These are phyloP conservation scores for Strigamia maritima DNA, from an alignment of 2,888 invertebrate species.

Conservation along the genomic window DNA sequence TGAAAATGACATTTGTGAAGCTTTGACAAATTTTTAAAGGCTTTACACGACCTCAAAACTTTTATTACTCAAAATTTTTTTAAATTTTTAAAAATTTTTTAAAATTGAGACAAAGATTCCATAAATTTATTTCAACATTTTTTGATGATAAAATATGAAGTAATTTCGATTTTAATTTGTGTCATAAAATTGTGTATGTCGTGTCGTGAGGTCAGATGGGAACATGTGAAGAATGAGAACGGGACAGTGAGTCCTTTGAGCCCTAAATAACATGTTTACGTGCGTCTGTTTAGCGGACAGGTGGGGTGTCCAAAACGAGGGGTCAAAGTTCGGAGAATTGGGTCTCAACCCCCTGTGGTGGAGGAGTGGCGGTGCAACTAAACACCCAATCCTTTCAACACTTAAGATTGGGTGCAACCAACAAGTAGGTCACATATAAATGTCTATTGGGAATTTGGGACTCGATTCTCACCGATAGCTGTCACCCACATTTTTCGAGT, in stretches of 20 bases:
- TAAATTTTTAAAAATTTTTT: no score
- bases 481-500: no score
- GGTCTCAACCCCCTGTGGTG: conserved; percentile 19
- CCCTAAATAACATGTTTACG: conserved; percentile 23
- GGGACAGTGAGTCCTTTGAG: conserved; percentile 19
- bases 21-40: no score
- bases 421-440: neutral
- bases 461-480: no score
- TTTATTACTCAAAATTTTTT: no score
- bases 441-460: neutral
- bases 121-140: no score
- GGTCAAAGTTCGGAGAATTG: conserved; percentile 23
- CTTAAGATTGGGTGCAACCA: conserved; percentile 2
- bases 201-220: neutral
- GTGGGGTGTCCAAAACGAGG: neutral
- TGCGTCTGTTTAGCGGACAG: neutral
- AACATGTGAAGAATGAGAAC: neutral
- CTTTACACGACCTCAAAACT: no score
- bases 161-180: no score
- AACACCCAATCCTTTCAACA: conserved; percentile 23
- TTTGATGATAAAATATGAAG: no score
- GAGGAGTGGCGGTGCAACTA: conserved; percentile 5
- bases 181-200: no score
- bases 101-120: no score
- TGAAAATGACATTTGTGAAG: no score